Evolutionary conservation across 2,888 invertebrate species (phyloP).

Genomic region (Falcaria lacertinaria): DNA sequence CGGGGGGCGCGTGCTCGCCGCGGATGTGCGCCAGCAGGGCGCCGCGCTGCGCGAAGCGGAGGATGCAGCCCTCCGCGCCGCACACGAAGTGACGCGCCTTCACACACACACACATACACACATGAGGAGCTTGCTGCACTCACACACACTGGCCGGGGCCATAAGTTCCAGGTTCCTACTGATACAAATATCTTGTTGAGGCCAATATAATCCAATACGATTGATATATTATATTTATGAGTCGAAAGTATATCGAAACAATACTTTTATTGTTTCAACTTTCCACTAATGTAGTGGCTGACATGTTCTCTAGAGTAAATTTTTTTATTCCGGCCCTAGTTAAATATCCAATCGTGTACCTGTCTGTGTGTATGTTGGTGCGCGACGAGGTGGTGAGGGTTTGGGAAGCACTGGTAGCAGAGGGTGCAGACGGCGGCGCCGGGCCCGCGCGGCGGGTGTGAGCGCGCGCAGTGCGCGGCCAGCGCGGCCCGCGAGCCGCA

Average conservation of each 20-base stretch:
- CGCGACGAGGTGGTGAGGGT: slow-evolving; percentile 38
- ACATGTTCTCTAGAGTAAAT: too few species aligned
- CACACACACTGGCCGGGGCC: too few species aligned
- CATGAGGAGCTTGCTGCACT: too few species aligned
- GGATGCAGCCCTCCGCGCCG: slow-evolving; percentile 64
- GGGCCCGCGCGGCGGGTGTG: slow-evolving; percentile 20
- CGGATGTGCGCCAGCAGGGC: slow-evolving; percentile 30
- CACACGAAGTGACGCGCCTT: slow-evolving; percentile 61
- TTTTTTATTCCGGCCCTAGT: too few species aligned
- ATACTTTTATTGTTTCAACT: too few species aligned
- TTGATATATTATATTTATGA: too few species aligned
- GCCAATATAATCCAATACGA: too few species aligned
- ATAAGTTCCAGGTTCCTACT: too few species aligned
- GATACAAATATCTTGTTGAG: too few species aligned
- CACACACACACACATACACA: slow-evolving; percentile 11
- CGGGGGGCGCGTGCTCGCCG: slow-evolving; percentile 4
- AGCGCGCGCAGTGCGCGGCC: slow-evolving; percentile 25
- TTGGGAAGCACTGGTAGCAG: slow-evolving; percentile 36
- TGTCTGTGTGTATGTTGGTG: slow-evolving; percentile 22
- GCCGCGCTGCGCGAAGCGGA: slow-evolving; percentile 44
- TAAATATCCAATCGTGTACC: not conserved
- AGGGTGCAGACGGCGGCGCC: slow-evolving; percentile 37
- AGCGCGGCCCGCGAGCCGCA: slow-evolving; percentile 27
- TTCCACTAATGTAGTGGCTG: too few species aligned
- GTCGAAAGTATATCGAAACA: too few species aligned